These are phyloP conservation scores for Biston betularia DNA, from an alignment of 2,888 invertebrate species.

Conservation along the genomic window DNA sequence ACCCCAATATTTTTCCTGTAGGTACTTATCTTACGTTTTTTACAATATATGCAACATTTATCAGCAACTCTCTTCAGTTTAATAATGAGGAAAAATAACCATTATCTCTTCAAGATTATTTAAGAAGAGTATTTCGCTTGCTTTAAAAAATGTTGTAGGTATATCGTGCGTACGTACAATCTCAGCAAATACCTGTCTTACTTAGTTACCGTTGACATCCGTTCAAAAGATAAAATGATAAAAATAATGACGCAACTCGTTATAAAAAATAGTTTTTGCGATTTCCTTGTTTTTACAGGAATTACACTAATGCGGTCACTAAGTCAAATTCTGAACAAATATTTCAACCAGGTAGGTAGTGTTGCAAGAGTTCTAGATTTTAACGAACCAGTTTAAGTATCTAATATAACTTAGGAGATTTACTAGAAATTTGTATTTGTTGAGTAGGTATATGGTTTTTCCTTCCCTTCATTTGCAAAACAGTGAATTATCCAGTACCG, in stretches of 20 bases:
- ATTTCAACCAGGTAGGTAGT: constrained; percentile 2
- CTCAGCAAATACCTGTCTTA: constrained; percentile 10
- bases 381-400: constrained; percentile 1
- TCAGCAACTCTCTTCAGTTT: no score
- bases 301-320: background rate
- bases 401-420: constrained; percentile 22
- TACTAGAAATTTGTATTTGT: constrained; percentile 1
- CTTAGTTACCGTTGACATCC: constrained; percentile 13
- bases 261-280: constrained; percentile 12
- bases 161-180: background rate
- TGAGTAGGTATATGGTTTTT: no score
- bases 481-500: no score
- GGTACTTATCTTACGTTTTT: no score
- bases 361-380: constrained; percentile 3
- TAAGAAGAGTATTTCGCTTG: no score
- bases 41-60: no score
- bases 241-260: constrained; percentile 1
- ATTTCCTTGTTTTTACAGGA: constrained; percentile 1
- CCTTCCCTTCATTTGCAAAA: no score
- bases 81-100: no score
- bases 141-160: no score
- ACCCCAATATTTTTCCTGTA: no score
- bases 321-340: background rate
- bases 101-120: no score
- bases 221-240: constrained; percentile 13